These are phyloP conservation scores for Tipula unca DNA, from an alignment of 2,888 invertebrate species.

Conservation along the genomic window DNA sequence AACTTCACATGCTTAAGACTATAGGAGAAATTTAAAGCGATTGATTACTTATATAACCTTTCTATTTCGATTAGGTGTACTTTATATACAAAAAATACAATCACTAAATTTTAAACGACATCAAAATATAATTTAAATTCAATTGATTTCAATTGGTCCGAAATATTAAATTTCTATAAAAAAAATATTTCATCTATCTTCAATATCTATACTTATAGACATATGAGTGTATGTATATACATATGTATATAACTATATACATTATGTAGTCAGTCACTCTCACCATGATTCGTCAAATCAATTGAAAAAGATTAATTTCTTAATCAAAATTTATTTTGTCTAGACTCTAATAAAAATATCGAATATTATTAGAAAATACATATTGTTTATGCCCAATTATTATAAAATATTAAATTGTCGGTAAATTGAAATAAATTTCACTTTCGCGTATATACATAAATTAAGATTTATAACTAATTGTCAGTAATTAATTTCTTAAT, in stretches of 20 bases:
- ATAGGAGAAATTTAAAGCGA: no score
- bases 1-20: no score
- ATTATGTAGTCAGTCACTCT: background rate
- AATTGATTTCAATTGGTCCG: background rate
- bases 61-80: no score
- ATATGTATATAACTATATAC: background rate
- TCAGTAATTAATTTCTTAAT: background rate
- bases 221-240: background rate
- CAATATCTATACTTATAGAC: background rate
- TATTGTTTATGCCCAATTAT: background rate
- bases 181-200: background rate
- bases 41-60: no score
- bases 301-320: background rate
- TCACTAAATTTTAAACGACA: background rate
- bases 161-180: background rate
- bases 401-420: background rate
- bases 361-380: background rate
- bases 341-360: background rate
- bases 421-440: constrained; percentile 8
- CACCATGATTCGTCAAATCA: background rate
- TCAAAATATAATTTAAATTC: background rate
- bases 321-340: constrained; percentile 8
- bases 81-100: no score
- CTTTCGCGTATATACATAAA: background rate
- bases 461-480: background rate